Conservation (phyloP, 1,140 invertebrate genomes). For the Trypoxylus dichotomus region DNA sequence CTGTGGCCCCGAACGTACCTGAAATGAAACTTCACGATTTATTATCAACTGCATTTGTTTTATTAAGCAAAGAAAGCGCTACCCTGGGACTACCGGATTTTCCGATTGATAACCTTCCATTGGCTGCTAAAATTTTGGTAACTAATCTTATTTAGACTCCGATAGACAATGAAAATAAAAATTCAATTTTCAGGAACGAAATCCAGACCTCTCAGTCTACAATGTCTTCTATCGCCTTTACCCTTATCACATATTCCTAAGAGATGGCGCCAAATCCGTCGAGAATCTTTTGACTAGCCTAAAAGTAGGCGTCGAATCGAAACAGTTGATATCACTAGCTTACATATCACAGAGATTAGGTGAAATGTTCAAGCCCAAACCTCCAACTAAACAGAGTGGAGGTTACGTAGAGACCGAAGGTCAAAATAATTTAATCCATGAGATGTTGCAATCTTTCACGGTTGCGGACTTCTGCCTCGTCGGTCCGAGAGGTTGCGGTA, state of each 20-base stretch:
- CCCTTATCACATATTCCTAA: constrained; percentile 79
- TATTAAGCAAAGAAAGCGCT: constrained; percentile 70
- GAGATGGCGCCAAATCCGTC: constrained; percentile 72
- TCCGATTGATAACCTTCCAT: constrained; percentile 79
- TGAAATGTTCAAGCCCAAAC: constrained; percentile 27
- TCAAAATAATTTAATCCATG: constrained; percentile 77
- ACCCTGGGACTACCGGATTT: constrained; percentile 84
- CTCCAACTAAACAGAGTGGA: constrained; percentile 28
- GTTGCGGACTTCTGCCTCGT: constrained; percentile 86
- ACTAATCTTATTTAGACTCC: constrained; percentile 32
- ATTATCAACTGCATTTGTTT: constrained; percentile 73
- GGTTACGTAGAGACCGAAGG: constrained; percentile 73
- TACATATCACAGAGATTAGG: constrained; percentile 17
- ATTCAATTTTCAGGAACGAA: constrained; percentile 64
- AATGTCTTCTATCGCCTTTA: constrained; percentile 77
- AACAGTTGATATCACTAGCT: background rate
- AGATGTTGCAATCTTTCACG: constrained; percentile 76
- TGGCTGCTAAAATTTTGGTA: constrained; percentile 75
- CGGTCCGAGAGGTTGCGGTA: constrained; percentile 90
- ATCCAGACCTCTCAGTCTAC: constrained; percentile 65
- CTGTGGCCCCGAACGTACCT: constrained; percentile 61
- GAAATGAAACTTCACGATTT: constrained; percentile 66
- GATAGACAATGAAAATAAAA: constrained; percentile 16
- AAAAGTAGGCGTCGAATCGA: constrained; percentile 37
- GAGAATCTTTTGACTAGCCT: constrained; percentile 68